phyloP scores from a whole-genome alignment of 2,113 vertebrate genomes.

The Morone saxatilis region DNA sequence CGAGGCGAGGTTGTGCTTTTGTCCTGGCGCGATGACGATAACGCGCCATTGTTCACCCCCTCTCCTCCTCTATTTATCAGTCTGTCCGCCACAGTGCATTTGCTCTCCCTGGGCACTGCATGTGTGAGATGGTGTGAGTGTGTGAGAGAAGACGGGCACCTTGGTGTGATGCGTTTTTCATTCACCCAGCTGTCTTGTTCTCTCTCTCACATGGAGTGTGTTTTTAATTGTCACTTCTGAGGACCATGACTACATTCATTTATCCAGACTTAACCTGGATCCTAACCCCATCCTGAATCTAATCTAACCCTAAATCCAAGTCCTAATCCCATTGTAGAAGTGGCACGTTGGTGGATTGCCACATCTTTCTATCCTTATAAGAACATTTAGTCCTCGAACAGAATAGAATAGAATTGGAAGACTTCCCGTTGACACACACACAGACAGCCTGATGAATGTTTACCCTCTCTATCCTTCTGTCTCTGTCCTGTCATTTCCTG shows the following conservation, averaged over 20 bases:
- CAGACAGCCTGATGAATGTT: slow-evolving; percentile 72
- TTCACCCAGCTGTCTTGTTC: slow-evolving; percentile 38
- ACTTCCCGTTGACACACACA: slow-evolving; percentile 36
- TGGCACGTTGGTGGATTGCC: background rate
- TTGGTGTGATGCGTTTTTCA: slow-evolving; percentile 53
- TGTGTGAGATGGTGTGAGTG: background rate
- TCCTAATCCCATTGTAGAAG: background rate
- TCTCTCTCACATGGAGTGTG: slow-evolving; percentile 5
- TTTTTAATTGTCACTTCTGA: slow-evolving; percentile 7
- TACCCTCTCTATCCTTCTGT: slow-evolving; percentile 45
- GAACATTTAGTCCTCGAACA: slow-evolving; percentile 22
- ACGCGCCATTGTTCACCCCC: slow-evolving; percentile 27
- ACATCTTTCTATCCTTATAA: slow-evolving; percentile 10
- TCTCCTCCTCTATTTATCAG: slow-evolving; percentile 22
- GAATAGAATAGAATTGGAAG: slow-evolving; percentile 19
- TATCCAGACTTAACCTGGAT: background rate
- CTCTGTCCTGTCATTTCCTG: slow-evolving; percentile 49
- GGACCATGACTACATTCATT: background rate
- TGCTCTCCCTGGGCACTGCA: slow-evolving; percentile 6
- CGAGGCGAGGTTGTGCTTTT: slow-evolving; percentile 56
- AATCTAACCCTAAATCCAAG: background rate
- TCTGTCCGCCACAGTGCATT: slow-evolving; percentile 30
- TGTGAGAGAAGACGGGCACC: slow-evolving; percentile 29
- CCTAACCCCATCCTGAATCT: background rate
- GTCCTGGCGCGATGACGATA: slow-evolving; percentile 36